Conservation (phyloP, 2,113 vertebrate genomes). For the Gallinago jamesoni region DNA sequence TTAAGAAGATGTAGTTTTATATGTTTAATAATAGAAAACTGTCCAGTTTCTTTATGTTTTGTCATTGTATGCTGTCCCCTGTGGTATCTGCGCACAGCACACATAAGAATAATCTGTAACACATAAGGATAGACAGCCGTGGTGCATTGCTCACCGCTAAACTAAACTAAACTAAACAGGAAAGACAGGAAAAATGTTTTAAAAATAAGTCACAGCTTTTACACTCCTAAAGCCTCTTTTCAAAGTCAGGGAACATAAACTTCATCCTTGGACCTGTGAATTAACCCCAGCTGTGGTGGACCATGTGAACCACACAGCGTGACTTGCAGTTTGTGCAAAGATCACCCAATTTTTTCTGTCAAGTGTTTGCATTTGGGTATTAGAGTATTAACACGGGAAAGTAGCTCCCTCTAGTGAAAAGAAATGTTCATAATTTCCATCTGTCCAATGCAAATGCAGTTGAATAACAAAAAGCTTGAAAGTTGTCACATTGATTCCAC, state of each 20-base stretch:
- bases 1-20: neutral
- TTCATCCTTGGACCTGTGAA: neutral
- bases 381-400: neutral
- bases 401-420: constrained; percentile 67
- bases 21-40: neutral
- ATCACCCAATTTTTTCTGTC: no score
- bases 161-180: neutral
- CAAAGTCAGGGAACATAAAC: neutral
- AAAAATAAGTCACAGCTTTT: no score
- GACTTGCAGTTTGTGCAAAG: neutral
- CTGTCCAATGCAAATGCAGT: fast-evolving
- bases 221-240: neutral
- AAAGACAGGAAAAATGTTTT: fast-evolving
- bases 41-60: fast-evolving
- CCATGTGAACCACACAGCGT: neutral
- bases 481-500: neutral
- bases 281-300: neutral
- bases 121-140: fast-evolving
- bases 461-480: no score
- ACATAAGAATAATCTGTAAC: no score
- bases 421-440: neutral
- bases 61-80: neutral
- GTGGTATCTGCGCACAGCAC: neutral
- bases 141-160: neutral
- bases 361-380: neutral